These are phyloP conservation scores for Chrysocyon brachyurus DNA, from an alignment of 2,797 vertebrate species.

Conservation along the genomic window DNA sequence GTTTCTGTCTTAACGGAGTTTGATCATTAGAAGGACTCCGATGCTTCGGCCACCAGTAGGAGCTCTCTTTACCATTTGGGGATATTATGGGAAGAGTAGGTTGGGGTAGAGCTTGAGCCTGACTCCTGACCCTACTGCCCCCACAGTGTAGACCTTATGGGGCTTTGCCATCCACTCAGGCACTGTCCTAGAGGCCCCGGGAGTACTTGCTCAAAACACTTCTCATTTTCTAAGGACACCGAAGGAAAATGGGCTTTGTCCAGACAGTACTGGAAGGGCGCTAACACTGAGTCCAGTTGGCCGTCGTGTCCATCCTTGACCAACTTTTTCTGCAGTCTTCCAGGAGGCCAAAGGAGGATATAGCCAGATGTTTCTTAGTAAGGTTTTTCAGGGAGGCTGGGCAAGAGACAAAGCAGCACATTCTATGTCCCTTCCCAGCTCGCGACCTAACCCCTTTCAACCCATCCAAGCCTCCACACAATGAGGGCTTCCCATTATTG, in stretches of 20 bases:
- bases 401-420: conserved; percentile 36
- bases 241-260: neutral
- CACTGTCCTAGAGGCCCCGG: neutral
- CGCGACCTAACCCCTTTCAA: neutral
- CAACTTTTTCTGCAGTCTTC: neutral
- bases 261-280: too few species aligned
- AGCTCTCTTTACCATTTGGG: neutral
- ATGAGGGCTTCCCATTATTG: neutral
- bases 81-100: neutral
- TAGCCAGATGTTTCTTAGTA: neutral
- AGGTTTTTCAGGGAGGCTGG: conserved; percentile 36
- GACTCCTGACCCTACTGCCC: neutral
- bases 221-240: neutral
- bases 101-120: neutral
- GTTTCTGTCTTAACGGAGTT: neutral
- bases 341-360: neutral
- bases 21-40: neutral
- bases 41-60: neutral
- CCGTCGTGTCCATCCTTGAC: neutral
- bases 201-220: neutral
- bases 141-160: neutral
- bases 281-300: neutral
- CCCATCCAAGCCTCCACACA: neutral
- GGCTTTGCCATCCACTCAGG: neutral
- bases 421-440: neutral